Percentiles rank a stretch among this genome's conserved stretches.
These are phyloP conservation scores for Dioctria linearis DNA, from an alignment of 2,888 invertebrate genomes.

Conservation along the genomic window DNA sequence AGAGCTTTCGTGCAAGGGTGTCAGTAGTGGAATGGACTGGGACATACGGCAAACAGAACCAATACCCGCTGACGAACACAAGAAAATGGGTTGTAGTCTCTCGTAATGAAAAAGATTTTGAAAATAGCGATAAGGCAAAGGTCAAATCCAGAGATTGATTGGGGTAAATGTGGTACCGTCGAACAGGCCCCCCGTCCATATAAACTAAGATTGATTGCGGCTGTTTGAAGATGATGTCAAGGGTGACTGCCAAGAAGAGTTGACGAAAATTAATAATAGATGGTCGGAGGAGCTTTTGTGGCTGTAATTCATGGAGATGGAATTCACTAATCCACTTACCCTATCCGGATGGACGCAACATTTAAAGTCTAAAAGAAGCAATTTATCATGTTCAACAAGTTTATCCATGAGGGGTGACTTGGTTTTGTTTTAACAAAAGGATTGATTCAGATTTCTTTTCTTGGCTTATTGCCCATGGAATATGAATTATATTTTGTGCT, in stretches of 20 bases:
- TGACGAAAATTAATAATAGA: constrained; percentile 36
- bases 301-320: constrained; percentile 29
- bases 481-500: constrained; percentile 32
- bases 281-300: neutral
- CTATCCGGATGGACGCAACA: no score
- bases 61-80: no score
- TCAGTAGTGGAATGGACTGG: neutral
- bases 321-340: constrained; percentile 5
- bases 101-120: constrained; percentile 21
- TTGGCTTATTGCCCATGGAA: neutral
- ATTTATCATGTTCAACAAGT: constrained; percentile 40
- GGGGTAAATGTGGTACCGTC: constrained; percentile 16
- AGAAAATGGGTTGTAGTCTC: constrained; percentile 11
- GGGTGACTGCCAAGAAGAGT: constrained; percentile 22
- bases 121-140: constrained; percentile 35
- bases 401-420: neutral
- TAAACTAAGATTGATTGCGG: constrained; percentile 33
- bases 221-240: constrained; percentile 32
- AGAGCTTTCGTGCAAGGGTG: neutral
- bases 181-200: neutral
- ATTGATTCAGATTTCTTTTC: neutral
- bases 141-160: constrained; percentile 28
- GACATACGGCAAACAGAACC: no score
- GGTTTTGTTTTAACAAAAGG: constrained; percentile 8
- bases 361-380: neutral